Evolutionary conservation across 2,113 vertebrate species (phyloP).

Genomic region (Cygnus atratus): DNA sequence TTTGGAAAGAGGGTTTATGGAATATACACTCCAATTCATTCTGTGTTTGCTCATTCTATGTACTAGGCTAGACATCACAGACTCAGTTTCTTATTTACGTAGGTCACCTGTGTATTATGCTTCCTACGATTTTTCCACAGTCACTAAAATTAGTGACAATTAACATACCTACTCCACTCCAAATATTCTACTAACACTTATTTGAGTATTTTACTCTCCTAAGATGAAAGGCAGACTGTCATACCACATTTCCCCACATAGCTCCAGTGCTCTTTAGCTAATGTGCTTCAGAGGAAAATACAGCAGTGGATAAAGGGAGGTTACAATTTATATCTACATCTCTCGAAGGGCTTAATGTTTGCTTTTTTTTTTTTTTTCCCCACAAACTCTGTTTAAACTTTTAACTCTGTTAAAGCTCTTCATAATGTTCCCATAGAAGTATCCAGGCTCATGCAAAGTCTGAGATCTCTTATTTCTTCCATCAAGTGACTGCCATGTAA

Average conservation of each 20-base stretch:
- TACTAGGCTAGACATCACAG: not conserved
- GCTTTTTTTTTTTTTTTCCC: not conserved
- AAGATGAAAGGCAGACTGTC: not conserved
- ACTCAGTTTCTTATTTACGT: not conserved
- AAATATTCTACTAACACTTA: not conserved
- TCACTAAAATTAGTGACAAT: not conserved
- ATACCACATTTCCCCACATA: not conserved
- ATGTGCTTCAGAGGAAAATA: not conserved
- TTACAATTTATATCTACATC: not conserved
- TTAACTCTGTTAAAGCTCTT: not conserved
- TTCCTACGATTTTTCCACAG: not conserved
- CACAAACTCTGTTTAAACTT: not conserved
- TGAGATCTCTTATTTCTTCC: not conserved
- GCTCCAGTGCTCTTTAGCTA: not conserved
- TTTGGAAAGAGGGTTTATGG: not conserved
- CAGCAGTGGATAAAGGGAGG: not conserved
- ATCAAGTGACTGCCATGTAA: not conserved
- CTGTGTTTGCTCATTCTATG: not conserved
- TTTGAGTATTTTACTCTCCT: not conserved
- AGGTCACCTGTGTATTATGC: not conserved
- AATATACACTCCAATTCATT: not conserved
- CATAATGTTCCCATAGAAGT: not conserved
- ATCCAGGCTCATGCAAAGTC: not conserved
- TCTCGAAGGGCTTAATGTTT: not conserved
- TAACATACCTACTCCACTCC: not conserved